These are phyloP conservation scores for Phoebastria nigripes DNA, from an alignment of 2,797 vertebrate species.

Conservation along the genomic window DNA sequence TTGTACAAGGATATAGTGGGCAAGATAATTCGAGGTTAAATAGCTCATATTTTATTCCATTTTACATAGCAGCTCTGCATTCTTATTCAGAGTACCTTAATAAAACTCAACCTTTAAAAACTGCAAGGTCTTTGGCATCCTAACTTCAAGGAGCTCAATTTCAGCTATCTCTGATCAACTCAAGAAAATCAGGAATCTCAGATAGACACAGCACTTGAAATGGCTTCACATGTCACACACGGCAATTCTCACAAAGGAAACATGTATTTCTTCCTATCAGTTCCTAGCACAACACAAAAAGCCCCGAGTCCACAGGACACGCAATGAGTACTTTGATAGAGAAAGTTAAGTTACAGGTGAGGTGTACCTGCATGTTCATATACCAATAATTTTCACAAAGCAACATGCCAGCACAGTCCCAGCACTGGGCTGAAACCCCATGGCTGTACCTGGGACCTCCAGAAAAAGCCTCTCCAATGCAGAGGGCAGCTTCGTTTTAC, in stretches of 20 bases:
- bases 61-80: neutral
- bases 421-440: neutral
- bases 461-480: neutral
- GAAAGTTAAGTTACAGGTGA: neutral
- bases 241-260: neutral
- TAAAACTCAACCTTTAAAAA: neutral
- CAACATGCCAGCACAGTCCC: accelerated
- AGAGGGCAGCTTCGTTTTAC: neutral
- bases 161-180: neutral
- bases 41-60: neutral
- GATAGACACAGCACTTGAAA: neutral
- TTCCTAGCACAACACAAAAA: neutral
- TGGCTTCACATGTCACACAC: accelerated
- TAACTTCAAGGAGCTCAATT: neutral
- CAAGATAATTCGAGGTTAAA: neutral
- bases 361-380: neutral
- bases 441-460: no score
- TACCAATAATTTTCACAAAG: neutral
- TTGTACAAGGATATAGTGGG: neutral
- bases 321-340: neutral
- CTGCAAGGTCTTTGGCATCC: neutral
- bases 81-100: neutral
- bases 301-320: accelerated
- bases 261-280: accelerated
- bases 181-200: neutral